Evolutionary conservation across 2,113 vertebrate genomes (phyloP).

Genomic region (Leucosticte australis): DNA sequence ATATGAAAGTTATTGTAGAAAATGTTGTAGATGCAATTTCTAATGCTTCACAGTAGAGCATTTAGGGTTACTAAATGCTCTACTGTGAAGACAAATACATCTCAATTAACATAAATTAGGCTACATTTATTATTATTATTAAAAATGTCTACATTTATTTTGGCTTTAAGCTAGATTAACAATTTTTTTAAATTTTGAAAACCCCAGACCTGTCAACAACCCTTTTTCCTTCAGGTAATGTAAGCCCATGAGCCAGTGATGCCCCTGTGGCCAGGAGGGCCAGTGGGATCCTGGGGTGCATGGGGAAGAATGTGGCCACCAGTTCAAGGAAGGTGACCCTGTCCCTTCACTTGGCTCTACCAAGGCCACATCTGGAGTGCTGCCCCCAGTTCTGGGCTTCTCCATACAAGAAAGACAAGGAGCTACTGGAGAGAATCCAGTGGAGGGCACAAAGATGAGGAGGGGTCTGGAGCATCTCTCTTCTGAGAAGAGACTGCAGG

Average conservation of each 20-base stretch:
- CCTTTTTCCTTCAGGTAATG: not conserved
- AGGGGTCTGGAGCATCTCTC: not conserved
- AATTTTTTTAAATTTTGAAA: not conserved
- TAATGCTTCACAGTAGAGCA: not conserved
- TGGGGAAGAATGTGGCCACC: accelerated
- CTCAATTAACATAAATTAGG: not conserved
- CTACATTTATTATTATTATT: too few species aligned
- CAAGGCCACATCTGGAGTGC: not conserved
- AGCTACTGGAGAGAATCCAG: not conserved
- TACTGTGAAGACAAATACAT: not conserved
- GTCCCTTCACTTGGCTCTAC: not conserved
- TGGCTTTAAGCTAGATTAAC: not conserved
- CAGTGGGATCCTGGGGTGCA: not conserved
- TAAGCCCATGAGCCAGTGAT: not conserved
- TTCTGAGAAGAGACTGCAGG: not conserved
- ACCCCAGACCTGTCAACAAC: not conserved
- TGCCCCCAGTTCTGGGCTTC: not conserved
- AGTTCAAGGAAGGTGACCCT: not conserved
- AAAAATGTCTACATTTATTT: not conserved
- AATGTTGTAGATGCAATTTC: not conserved
- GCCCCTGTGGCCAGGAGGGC: not conserved
- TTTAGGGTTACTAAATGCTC: not conserved
- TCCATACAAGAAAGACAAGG: not conserved
- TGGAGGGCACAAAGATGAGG: not conserved
- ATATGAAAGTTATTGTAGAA: not conserved